phyloP scores from a whole-genome alignment of 2,797 vertebrate genomes.

The Borostomias antarcticus region DNA sequence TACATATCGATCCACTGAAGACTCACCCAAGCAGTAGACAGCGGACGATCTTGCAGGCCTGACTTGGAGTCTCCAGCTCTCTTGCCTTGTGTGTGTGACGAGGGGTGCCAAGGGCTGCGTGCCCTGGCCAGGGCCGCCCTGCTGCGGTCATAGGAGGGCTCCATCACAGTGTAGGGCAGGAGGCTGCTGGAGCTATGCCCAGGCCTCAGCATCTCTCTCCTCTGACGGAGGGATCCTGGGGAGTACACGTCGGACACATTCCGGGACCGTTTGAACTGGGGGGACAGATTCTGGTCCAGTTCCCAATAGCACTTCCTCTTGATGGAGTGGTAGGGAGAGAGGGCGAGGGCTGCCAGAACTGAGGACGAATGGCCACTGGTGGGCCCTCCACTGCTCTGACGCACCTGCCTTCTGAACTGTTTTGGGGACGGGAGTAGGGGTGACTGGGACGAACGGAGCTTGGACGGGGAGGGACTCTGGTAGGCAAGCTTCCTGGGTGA shows the following conservation, averaged over 20 bases:
- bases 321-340: slow-evolving; percentile 62
- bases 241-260: slow-evolving; percentile 49
- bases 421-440: not conserved
- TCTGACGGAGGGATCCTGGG: slow-evolving; percentile 54
- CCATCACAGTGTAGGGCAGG: too few relatives aligned
- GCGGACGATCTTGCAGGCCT: too few relatives aligned
- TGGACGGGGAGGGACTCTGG: slow-evolving; percentile 10
- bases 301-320: slow-evolving; percentile 69
- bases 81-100: too few relatives aligned
- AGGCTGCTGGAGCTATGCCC: not conserved
- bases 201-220: slow-evolving; percentile 31
- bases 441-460: slow-evolving; percentile 15
- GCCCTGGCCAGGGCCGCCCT: too few relatives aligned
- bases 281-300: slow-evolving; percentile 22
- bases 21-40: too few relatives aligned
- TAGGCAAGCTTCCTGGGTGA: slow-evolving; percentile 26
- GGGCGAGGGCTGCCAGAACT: slow-evolving; percentile 53
- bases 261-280: slow-evolving; percentile 64
- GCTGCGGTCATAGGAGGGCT: too few relatives aligned
- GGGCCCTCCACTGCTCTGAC: slow-evolving; percentile 39
- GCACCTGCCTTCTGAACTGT: slow-evolving; percentile 73
- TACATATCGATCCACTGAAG: too few relatives aligned
- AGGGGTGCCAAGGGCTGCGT: too few relatives aligned
- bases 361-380: slow-evolving; percentile 31
- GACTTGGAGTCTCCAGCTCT: too few relatives aligned